Percentiles rank a stretch among this genome's conserved stretches.
phyloP scores from a whole-genome alignment of 2,113 vertebrate genomes.

The Etheostoma cragini region DNA sequence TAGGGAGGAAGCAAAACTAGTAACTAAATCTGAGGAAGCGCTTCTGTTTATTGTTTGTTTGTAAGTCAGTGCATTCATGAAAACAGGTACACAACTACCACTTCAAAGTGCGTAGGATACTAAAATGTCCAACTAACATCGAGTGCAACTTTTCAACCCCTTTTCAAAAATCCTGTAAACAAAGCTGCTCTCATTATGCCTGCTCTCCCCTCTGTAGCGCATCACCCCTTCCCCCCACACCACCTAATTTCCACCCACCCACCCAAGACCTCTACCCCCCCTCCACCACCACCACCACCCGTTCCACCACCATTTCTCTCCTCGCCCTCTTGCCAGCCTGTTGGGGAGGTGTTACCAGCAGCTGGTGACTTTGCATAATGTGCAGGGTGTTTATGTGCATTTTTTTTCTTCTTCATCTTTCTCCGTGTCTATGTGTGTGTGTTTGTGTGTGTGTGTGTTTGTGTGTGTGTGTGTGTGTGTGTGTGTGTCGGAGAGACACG shows the following conservation, averaged over 20 bases:
- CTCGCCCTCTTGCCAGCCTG: slow-evolving; percentile 78
- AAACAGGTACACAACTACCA: neutral
- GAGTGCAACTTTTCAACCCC: slow-evolving; percentile 40
- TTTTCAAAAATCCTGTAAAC: slow-evolving; percentile 41
- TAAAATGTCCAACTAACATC: neutral
- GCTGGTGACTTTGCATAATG: slow-evolving; percentile 87
- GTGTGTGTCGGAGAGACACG: slow-evolving; percentile 1
- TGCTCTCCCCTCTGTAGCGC: slow-evolving; percentile 32
- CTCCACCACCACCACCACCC: slow-evolving; percentile 27
- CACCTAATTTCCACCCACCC: slow-evolving; percentile 20
- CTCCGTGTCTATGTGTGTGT: too few species aligned
- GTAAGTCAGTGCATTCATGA: slow-evolving; percentile 3
- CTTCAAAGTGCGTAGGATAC: neutral
- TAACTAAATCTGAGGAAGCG: neutral
- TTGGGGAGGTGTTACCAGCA: slow-evolving; percentile 85
- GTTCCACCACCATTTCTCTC: slow-evolving; percentile 51
- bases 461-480: slow-evolving; percentile 22
- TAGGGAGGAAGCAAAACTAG: neutral
- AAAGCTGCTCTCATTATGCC: slow-evolving; percentile 58
- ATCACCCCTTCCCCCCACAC: slow-evolving; percentile 24
- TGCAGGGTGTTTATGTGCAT: slow-evolving; percentile 79
- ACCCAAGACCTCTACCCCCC: slow-evolving; percentile 42
- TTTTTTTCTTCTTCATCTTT: slow-evolving; percentile 59
- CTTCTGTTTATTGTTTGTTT: neutral
- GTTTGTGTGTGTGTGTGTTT: slow-evolving; percentile 21